Base-by-base conservation (phyloP, 2,888 invertebrate genomes). In the Agonum fuliginosum region DNA sequence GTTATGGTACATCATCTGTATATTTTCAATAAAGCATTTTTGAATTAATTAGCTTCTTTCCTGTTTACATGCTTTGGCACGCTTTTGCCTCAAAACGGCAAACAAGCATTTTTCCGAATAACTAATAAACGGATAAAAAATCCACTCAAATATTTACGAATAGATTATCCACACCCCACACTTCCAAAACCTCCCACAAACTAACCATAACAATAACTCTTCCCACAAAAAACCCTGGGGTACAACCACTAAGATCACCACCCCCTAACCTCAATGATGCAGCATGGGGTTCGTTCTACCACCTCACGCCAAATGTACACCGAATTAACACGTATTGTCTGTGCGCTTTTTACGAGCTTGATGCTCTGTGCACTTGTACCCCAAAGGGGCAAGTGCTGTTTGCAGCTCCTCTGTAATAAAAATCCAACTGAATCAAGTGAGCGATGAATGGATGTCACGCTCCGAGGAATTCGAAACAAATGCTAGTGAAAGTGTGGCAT, bases 241-340 rank as follows among this genome's bases (percentile, higher is more conserved):
- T n/a, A n/a, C 43, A 12, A 43, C 43, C 54, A 22, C 22, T 12
- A 24, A 48, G 4, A 48, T 19, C 48, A 48, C 17, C 24, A 54
- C 22, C 54, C 54, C 48, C n/a, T 30, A 30, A 58, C 24, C 54
- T 12, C 58, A 62, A 62, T 30, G 58, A 27, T 17, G 5, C 58
- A 46, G 22, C 24, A 24, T 62, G 30, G 58, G 58, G 30, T 30
- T 62, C n/a, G 24, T 12, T n/a, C 30, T n/a, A 34, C 46, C 46
- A 62, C 58, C 58, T 62, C 58, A 30, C 58, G 30, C 58, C 58
- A 62, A 62, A 62, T 62, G 58, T 62, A 62, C 58, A 62, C 58
- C 12, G 30, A 62, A 62, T 62, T 62, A 62, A 62, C 58, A 62
- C 30, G 30, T 30, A 34, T 62, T 62, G 58, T 62, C 30, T 62